Evolutionary conservation across 2,113 vertebrate species (phyloP).

Genomic region (Suricata suricatta): DNA sequence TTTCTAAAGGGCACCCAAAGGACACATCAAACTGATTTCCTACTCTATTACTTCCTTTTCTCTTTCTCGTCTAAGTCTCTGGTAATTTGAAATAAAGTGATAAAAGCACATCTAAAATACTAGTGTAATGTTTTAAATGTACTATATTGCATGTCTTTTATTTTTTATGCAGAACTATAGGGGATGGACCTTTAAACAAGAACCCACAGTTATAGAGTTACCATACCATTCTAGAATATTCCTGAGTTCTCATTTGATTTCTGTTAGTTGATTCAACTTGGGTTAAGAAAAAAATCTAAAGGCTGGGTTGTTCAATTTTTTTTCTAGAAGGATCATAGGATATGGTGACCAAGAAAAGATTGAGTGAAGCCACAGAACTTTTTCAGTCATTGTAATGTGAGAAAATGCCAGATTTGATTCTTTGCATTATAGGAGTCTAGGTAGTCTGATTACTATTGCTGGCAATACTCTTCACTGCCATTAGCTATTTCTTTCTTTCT

Average conservation of each 20-base stretch:
- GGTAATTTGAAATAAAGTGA: conserved; percentile 36
- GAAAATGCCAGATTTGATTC: neutral
- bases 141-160: neutral
- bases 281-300: neutral
- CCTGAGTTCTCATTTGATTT: neutral
- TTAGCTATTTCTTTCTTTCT: neutral
- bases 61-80: neutral
- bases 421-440: neutral
- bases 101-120: neutral
- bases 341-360: conserved; percentile 19
- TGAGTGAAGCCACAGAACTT: neutral
- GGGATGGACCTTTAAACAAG: neutral
- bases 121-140: neutral
- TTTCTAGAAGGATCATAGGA: neutral
- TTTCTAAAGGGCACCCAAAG: conserved; percentile 10
- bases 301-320: neutral
- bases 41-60: neutral
- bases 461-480: neutral
- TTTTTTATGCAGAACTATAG: neutral
- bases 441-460: neutral
- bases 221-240: neutral
- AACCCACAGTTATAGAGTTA: neutral
- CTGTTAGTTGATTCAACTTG: neutral
- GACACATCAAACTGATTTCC: neutral
- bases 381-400: neutral